phyloP scores from a whole-genome alignment of 1,140 invertebrate genomes.

The Rhagoletis zephyria region DNA sequence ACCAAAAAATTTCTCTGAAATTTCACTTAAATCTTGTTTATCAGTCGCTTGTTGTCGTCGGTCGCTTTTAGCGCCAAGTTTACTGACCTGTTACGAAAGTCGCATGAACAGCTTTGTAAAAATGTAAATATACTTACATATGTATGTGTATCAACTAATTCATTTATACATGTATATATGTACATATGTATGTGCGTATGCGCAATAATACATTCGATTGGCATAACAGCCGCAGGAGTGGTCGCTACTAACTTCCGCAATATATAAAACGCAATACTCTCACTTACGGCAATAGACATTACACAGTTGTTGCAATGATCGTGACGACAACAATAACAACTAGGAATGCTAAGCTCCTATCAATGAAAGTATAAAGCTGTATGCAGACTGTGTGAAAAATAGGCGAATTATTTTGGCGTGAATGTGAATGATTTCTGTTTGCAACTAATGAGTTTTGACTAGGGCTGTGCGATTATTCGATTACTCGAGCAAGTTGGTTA shows the following conservation, averaged over 20 bases:
- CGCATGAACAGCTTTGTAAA: not conserved
- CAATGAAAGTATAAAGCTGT: not conserved
- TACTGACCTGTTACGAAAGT: conserved; percentile 28
- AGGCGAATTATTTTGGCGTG: too few species aligned
- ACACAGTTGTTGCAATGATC: not conserved
- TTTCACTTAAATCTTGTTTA: conserved; percentile 29
- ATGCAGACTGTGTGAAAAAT: too few species aligned
- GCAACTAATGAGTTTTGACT: too few species aligned
- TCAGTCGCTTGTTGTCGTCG: not conserved
- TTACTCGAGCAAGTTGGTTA: too few species aligned
- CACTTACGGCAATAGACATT: conserved; percentile 2
- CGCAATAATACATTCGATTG: not conserved
- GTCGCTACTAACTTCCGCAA: conserved; percentile 2
- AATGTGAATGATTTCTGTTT: too few species aligned
- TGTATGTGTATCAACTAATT: not conserved
- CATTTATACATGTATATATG: too few species aligned
- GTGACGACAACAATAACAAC: not conserved
- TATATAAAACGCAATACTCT: conserved; percentile 10
- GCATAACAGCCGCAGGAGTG: not conserved
- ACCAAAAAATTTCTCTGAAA: conserved; percentile 27
- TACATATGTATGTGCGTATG: too few species aligned
- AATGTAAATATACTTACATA: not conserved
- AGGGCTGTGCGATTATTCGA: too few species aligned
- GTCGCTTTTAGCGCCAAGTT: not conserved
- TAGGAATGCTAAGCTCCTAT: not conserved